phyloP scores from a whole-genome alignment of 2,888 invertebrate species.

The Graphium colonna region DNA sequence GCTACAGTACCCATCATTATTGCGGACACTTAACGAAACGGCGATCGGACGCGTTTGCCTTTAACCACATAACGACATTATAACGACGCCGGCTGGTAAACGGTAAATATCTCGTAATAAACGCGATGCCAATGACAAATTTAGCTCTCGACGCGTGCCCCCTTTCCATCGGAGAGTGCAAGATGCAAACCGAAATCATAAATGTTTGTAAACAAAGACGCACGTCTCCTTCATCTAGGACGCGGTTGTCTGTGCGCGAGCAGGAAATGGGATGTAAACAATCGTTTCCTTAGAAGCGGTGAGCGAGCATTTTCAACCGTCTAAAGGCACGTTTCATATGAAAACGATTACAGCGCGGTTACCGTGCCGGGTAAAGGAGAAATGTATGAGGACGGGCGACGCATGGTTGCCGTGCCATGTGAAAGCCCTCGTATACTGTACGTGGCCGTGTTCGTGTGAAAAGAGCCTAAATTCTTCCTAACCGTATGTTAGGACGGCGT shows the following conservation, averaged over 20 bases:
- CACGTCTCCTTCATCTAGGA: slow-evolving; percentile 16
- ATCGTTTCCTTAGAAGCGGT: slow-evolving; percentile 48
- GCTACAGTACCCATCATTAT: neutral
- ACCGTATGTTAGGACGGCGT: too few species aligned
- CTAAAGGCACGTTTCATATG: too few species aligned
- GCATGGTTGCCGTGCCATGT: too few species aligned
- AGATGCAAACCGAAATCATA: neutral
- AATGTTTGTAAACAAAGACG: slow-evolving; percentile 5
- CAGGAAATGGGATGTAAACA: slow-evolving; percentile 46
- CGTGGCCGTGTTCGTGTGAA: too few species aligned
- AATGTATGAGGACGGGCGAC: too few species aligned
- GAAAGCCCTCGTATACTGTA: too few species aligned
- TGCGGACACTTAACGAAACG: neutral
- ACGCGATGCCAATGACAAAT: neutral
- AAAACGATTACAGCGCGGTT: too few species aligned
- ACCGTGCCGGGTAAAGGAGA: too few species aligned
- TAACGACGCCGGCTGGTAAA: neutral
- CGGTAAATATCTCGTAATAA: neutral
- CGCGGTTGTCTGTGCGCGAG: slow-evolving; percentile 1
- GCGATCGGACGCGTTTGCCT: neutral
- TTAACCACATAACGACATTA: neutral
- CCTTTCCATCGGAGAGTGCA: neutral
- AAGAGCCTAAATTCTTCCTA: too few species aligned
- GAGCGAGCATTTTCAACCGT: slow-evolving; percentile 9
- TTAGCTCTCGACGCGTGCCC: neutral